These are phyloP conservation scores for Celastrina argiolus DNA, from an alignment of 2,888 invertebrate genomes.

Conservation along the genomic window DNA sequence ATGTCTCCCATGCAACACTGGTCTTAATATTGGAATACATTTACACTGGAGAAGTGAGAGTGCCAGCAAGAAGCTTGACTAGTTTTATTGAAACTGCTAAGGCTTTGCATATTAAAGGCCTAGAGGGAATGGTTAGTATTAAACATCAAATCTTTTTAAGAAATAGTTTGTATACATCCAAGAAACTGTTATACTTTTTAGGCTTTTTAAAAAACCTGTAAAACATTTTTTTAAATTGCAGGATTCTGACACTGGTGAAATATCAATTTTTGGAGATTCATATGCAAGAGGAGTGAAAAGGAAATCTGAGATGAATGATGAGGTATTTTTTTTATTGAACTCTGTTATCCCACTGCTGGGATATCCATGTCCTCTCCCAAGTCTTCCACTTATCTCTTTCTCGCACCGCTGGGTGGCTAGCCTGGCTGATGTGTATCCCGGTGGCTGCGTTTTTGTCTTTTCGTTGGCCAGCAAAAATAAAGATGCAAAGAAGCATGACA, in stretches of 20 bases:
- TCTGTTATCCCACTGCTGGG: too few species aligned
- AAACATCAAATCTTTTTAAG: background rate
- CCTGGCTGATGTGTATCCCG: too few species aligned
- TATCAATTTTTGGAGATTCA: conserved; percentile 13
- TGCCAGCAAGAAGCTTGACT: conserved; percentile 49
- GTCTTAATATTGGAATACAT: conserved; percentile 59
- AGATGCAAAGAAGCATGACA: too few species aligned
- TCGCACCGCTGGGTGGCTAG: too few species aligned
- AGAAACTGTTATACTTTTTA: too few species aligned
- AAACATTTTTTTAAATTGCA: background rate
- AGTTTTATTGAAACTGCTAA: conserved; percentile 56
- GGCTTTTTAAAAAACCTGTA: too few species aligned
- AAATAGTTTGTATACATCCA: background rate
- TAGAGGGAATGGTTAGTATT: conserved; percentile 54
- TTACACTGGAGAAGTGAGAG: conserved; percentile 61
- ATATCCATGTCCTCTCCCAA: too few species aligned
- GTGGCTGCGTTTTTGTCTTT: too few species aligned
- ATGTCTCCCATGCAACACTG: conserved; percentile 56
- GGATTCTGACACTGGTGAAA: conserved; percentile 19
- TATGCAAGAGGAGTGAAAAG: conserved; percentile 21
- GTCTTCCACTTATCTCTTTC: too few species aligned
- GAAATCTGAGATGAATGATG: conserved; percentile 17
- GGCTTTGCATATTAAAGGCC: conserved; percentile 59
- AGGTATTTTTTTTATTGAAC: conserved; percentile 18
- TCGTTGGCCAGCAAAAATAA: too few species aligned